Evolutionary conservation across 1,140 invertebrate species (phyloP), one percentile per base, ranked within the genome.

Genomic region (Cecropterus lyciades): DNA sequence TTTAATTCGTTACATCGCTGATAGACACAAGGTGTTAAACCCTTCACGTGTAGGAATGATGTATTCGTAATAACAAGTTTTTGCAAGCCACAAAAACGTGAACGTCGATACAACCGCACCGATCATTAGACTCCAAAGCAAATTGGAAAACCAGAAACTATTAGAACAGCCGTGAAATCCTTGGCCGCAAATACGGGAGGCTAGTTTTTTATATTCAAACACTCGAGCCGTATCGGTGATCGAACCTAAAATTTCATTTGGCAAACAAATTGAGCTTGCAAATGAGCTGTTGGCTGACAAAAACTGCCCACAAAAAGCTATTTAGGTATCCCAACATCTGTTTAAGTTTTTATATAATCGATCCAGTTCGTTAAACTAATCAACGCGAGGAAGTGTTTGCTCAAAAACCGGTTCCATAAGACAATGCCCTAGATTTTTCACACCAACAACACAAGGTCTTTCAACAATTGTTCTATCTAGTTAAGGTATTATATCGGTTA

Each of bases 241-340:
- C 60, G 60, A 52, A 63, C 46, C 48, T 63, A 63, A 63, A 63
- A 63, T 52, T 63, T 63, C 48, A 63, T 63, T 63, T 63, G 60
- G 37, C 20, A 33, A 63, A 63, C 60, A 63, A 63, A 63, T 63
- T 63, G 60, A 52, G 60, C 48, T 63, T 63, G 60, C 60, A 63
- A 63, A 63, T 63, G 37, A 63, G 59, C 46, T 63, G 46, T 62
- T 62, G 30, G 17, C 37, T 13, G 37, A 17, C 48, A 63, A 63
- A 63, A 63, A 63, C 17, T 1, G 3, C 9, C 11, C 27, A 24
- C 46, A 63, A 63, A 63, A 63, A 63, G 59, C 46, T 63, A 63
- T 63, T 63, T 63, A 63, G 48, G 59, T 42, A 51, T 52, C 57
- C 45, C 57, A 48, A 60, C 43, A 60, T 60, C 57, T 60, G 57